Evolutionary conservation across 2,797 vertebrate species (phyloP), one percentile per base, ranked within the genome.

Genomic region (Tamandua tetradactyla): DNA sequence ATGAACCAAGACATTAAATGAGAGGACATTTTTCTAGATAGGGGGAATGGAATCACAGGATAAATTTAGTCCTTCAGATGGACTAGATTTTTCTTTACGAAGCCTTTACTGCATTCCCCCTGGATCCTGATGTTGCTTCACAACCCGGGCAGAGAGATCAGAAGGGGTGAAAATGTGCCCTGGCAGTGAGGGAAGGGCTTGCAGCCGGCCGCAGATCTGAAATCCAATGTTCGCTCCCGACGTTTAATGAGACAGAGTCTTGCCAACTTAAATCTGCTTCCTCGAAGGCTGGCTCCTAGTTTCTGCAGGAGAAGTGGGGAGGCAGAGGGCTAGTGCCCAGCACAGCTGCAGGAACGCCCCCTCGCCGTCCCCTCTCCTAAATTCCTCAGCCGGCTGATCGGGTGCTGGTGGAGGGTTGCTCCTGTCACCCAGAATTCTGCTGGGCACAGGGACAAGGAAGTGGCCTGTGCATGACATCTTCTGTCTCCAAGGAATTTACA

Each of bases 131-230:
- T 3, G 32, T 66, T 32, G 52, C 89, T 92, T 12, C 35, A 8
- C 61, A 44, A n/a, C 23, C 9, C 0, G 1, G 30, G 30, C 12
- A 44, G n/a, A n/a, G 17, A n/a, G 35, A 15, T n/a, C 35, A 5
- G 66, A 75, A 68, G 47, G 62, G 47, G 47, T 13, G 4, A 47
- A 47, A 13, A 47, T 47, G 47, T 8, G 7, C 47, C 47, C 2
- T 47, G 12, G 47, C 47, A 2, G 0, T 42, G 20, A 17, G 10
- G 23, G 35, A 20, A 72, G 23, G 42, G 47, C 30, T 40, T 13
- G 18, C 11, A 10, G 49, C 18, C 25, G 0, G 1, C 25, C 0
- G 1, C 23, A 25, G n/a, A n/a, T 30, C 52, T n/a, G 25, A 78
- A 20, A 52, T 32, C n/a, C 14, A 5, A 3, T 0, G 25, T 27